A percentile compares a stretch with the other conserved stretches of the same genome.
Evolutionary conservation across 2,113 vertebrate species (phyloP).

Genomic region (Cairina moschata): DNA sequence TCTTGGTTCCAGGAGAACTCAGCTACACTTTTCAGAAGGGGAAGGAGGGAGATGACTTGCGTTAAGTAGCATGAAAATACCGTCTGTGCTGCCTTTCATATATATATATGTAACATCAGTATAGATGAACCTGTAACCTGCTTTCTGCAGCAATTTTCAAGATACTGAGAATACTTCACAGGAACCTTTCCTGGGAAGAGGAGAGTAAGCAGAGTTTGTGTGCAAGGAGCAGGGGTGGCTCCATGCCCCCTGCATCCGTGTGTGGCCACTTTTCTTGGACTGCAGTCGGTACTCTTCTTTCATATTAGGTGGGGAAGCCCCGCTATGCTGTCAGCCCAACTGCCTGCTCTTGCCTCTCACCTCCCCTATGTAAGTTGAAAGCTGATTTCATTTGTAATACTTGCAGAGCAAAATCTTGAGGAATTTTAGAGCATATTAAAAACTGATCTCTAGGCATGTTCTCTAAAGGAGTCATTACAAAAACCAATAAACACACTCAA

Average conservation of each 20-base stretch:
- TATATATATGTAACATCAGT: background rate
- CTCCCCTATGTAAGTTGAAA: background rate
- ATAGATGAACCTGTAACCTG: background rate
- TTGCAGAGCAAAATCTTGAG: background rate
- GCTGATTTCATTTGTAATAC: background rate
- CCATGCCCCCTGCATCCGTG: fast-evolving
- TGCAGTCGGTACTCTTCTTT: no score
- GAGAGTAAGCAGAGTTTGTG: background rate
- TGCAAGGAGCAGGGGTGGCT: background rate
- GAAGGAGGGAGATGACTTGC: background rate
- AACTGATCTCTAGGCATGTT: background rate
- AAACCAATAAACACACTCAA: background rate
- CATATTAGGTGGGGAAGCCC: background rate
- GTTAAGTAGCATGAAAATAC: background rate
- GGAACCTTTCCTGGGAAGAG: background rate
- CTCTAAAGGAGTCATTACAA: background rate
- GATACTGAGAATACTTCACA: background rate
- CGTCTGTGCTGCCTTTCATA: background rate
- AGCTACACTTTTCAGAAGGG: background rate
- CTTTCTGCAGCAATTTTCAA: background rate
- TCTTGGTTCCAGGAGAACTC: background rate
- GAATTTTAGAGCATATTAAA: background rate
- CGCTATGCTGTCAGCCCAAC: background rate
- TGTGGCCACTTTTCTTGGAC: background rate
- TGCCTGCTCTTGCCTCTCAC: background rate